Percentiles rank a stretch among this genome's conserved stretches.
Conservation (phyloP, 2,113 vertebrate genomes). For the Cnemophilus loriae region DNA sequence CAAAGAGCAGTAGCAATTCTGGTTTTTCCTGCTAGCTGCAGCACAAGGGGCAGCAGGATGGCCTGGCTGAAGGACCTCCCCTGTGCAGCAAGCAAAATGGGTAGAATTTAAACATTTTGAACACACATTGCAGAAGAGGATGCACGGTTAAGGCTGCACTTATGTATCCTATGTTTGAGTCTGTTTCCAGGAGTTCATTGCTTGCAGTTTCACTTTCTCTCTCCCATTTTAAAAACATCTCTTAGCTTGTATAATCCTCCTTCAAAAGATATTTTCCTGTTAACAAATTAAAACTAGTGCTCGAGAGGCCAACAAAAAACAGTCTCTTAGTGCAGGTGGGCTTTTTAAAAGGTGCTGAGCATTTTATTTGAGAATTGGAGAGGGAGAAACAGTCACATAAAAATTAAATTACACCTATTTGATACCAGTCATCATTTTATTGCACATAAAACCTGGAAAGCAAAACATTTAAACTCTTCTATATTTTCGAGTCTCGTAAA, state of each 20-base stretch:
- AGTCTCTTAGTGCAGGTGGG: constrained; percentile 16
- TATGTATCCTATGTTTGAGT: neutral
- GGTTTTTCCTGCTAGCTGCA: neutral
- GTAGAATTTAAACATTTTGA: neutral
- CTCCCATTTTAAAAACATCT: neutral
- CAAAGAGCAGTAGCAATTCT: neutral
- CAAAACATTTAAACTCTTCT: neutral
- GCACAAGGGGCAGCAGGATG: neutral
- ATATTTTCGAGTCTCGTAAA: neutral
- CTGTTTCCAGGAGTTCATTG: neutral
- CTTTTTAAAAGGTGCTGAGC: constrained; percentile 44
- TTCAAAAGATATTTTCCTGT: constrained; percentile 14
- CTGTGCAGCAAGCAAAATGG: neutral
- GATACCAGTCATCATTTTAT: constrained; percentile 47
- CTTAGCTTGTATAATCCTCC: constrained; percentile 16
- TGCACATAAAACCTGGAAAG: constrained; percentile 34
- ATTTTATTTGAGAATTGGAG: constrained; percentile 51
- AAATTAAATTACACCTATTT: constrained; percentile 40
- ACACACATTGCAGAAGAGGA: neutral
- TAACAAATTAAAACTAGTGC: constrained; percentile 47
- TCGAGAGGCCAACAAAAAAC: constrained; percentile 31
- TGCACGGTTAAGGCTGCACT: neutral
- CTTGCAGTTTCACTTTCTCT: neutral
- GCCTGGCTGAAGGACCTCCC: neutral
- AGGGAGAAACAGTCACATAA: constrained; percentile 32